Evolutionary conservation across 2,888 invertebrate genomes (phyloP).

Genomic region (Piscicola geometra): DNA sequence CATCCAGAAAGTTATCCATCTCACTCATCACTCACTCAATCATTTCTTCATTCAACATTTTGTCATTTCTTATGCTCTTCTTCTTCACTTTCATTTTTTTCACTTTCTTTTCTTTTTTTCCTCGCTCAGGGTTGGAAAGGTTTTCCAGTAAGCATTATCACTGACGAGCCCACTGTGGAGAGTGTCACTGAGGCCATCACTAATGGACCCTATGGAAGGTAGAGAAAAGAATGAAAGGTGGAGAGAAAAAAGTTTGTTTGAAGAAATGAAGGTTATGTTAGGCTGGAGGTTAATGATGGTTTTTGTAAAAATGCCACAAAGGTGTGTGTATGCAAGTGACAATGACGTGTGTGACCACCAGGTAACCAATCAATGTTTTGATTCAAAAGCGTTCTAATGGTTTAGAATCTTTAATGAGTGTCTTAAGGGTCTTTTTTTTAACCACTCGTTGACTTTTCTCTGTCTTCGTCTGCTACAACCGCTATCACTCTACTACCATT

Average conservation of each 20-base stretch:
- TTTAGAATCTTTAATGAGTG: not conserved
- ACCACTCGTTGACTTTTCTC: not conserved
- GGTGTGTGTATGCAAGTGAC: constrained; percentile 57
- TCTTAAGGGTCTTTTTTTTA: not conserved
- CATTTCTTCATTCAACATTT: not conserved
- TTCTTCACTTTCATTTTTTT: not conserved
- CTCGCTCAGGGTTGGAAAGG: constrained; percentile 46
- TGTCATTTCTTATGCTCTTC: not conserved
- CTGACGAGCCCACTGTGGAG: constrained; percentile 47
- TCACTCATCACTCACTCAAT: too few species aligned
- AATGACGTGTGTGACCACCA: constrained; percentile 58
- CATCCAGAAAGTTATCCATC: constrained; percentile 40
- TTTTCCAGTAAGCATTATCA: constrained; percentile 50
- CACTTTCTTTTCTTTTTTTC: too few species aligned
- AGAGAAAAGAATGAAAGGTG: too few species aligned
- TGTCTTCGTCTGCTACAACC: not conserved
- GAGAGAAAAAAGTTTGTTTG: too few species aligned
- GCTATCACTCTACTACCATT: not conserved
- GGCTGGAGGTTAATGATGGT: not conserved
- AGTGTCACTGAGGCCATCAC: constrained; percentile 50
- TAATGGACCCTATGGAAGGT: constrained; percentile 54
- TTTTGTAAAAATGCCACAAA: not conserved
- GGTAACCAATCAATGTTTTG: too few species aligned
- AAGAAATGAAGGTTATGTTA: not conserved
- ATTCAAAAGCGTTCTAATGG: too few species aligned